Evolutionary conservation across 35 echinoderm and acorn worm species (phyloP).

Genomic region (Eucidaris tribuloides): DNA sequence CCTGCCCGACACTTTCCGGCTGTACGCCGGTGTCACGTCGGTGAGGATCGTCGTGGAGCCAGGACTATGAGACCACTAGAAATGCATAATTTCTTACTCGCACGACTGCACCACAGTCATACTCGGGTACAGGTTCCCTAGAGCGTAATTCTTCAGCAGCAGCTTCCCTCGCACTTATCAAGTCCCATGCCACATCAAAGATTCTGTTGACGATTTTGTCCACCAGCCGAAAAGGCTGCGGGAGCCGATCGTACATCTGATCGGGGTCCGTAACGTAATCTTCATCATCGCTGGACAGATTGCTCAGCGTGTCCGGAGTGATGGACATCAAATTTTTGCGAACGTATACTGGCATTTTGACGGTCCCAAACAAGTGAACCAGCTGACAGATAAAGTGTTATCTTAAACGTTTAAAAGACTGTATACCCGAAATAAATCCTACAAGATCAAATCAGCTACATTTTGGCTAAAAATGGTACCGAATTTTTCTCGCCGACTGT

Average conservation of each 20-base stretch:
- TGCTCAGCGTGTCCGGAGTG: conserved; percentile 76
- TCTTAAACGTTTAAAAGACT: neutral
- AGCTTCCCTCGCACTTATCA: conserved; percentile 60
- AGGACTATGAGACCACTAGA: no score
- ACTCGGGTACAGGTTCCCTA: conserved; percentile 53
- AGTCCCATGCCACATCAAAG: conserved; percentile 86
- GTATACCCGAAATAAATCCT: neutral
- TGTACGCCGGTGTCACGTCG: no score
- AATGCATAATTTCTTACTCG: no score
- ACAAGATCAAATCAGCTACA: neutral
- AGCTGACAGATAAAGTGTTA: neutral
- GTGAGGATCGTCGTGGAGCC: no score
- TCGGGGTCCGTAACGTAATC: conserved; percentile 91
- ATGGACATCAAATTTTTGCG: conserved; percentile 95
- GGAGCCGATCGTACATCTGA: conserved; percentile 86
- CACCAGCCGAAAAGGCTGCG: conserved; percentile 88
- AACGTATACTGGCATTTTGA: conserved; percentile 78
- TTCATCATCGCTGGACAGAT: conserved; percentile 87
- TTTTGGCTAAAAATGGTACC: neutral
- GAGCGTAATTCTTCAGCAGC: conserved; percentile 43
- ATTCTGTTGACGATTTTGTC: conserved; percentile 80
- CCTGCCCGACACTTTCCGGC: no score
- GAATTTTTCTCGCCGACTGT: neutral
- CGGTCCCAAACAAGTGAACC: neutral
- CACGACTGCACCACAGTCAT: conserved; percentile 60